A percentile compares a stretch with the other conserved stretches of the same genome.
phyloP scores from a whole-genome alignment of 2,113 vertebrate genomes.

The Polyodon spathula region DNA sequence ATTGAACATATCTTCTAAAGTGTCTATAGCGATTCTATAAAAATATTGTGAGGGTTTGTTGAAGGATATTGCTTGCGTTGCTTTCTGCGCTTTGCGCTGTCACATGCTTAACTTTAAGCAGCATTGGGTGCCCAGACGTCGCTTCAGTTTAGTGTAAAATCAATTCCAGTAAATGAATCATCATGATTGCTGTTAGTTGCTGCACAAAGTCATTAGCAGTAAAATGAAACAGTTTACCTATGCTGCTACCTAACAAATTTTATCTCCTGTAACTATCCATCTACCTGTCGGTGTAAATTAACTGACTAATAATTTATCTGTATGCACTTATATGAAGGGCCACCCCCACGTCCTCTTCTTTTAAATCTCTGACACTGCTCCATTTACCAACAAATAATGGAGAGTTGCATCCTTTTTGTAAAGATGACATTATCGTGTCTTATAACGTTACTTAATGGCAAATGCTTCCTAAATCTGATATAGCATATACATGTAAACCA shows the following conservation, averaged over 20 bases:
- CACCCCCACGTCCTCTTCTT: no score
- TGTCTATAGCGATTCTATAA: background rate
- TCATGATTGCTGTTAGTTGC: background rate
- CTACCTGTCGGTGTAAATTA: background rate
- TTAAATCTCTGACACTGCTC: no score
- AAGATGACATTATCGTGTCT: no score
- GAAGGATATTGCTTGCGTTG: conserved; percentile 22
- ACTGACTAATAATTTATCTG: background rate
- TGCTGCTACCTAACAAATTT: background rate
- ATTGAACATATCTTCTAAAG: no score
- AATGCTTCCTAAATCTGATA: no score
- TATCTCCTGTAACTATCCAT: background rate
- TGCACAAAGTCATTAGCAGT: background rate
- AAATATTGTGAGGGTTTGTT: conserved; percentile 28
- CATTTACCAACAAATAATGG: no score
- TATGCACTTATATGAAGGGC: no score
- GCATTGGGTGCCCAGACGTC: background rate
- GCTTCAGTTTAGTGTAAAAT: background rate
- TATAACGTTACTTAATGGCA: no score
- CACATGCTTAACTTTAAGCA: background rate
- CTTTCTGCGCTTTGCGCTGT: background rate
- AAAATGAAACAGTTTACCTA: background rate
- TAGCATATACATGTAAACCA: no score
- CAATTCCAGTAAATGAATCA: background rate
- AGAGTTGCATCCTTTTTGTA: no score